Conservation (phyloP, 2,113 vertebrate species). For the Calonectris borealis region DNA sequence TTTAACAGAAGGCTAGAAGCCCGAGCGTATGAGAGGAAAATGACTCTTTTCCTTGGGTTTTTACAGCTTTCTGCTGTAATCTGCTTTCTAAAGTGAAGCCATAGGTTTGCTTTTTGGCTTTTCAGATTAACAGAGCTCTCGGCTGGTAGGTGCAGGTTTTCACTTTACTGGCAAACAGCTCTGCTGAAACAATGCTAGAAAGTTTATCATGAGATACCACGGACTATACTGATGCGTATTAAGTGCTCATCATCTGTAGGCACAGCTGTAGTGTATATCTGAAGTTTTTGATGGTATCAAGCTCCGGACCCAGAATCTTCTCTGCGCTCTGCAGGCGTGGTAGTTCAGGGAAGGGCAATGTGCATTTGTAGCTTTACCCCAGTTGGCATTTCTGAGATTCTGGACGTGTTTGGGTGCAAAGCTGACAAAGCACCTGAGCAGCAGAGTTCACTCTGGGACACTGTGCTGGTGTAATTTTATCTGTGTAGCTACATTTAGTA, state of each 20-base stretch:
- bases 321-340: neutral
- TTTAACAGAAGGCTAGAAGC: neutral
- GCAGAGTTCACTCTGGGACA: neutral
- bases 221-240: neutral
- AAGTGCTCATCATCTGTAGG: neutral
- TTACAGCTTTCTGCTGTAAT: neutral
- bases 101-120: neutral
- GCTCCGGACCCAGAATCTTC: neutral
- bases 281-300: neutral
- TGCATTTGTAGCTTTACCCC: neutral
- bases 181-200: neutral
- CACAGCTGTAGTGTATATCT: neutral
- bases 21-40: neutral
- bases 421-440: neutral
- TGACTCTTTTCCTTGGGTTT: neutral
- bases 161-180: neutral
- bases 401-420: neutral
- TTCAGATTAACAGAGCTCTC: neutral
- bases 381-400: neutral
- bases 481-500: neutral
- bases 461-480: neutral
- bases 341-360: neutral
- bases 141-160: neutral
- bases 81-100: neutral
- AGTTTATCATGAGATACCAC: neutral